phyloP scores from a whole-genome alignment of 1,140 invertebrate species.

The Leguminivora glycinivorella region DNA sequence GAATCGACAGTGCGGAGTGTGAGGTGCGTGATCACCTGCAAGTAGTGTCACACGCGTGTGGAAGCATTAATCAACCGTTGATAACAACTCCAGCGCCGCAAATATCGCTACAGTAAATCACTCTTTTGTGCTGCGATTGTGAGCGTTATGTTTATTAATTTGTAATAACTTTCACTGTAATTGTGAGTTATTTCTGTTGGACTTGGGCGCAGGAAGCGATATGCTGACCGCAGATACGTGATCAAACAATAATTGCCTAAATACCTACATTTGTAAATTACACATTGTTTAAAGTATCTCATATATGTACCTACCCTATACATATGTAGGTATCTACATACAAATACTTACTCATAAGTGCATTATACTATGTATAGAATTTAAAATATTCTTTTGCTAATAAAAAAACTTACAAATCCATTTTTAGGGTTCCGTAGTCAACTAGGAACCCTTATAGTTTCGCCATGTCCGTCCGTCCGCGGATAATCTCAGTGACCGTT shows the following conservation, averaged over 20 bases:
- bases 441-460: too few relatives aligned
- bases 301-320: neutral
- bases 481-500: too few relatives aligned
- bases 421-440: too few relatives aligned
- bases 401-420: too few relatives aligned
- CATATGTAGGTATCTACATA: too few relatives aligned
- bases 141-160: conserved; percentile 2
- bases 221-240: neutral
- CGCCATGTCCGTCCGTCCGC: too few relatives aligned
- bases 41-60: conserved; percentile 44
- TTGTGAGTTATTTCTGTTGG: conserved; percentile 2
- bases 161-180: conserved; percentile 13
- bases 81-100: conserved; percentile 60
- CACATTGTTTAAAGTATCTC: too few relatives aligned
- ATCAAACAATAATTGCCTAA: neutral
- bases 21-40: neutral
- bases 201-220: neutral
- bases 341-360: too few relatives aligned
- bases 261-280: neutral
- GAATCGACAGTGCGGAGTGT: neutral
- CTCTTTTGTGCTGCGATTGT: conserved; percentile 35
- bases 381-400: too few relatives aligned
- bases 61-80: conserved; percentile 63
- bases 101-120: conserved; percentile 67
- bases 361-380: too few relatives aligned